Conservation (phyloP, 2,113 vertebrate species). For the Myiozetetes cayanensis region DNA sequence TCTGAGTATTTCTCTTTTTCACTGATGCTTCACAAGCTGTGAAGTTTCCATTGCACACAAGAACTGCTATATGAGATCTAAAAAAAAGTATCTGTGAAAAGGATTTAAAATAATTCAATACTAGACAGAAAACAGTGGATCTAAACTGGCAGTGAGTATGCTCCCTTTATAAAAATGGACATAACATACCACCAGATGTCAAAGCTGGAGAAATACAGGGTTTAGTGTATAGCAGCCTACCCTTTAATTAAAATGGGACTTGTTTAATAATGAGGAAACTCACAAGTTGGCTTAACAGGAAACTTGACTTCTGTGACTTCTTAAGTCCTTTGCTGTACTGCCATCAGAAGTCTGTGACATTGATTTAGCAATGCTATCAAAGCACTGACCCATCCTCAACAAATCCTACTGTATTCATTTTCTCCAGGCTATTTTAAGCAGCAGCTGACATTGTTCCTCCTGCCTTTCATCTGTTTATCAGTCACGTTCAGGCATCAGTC, state of each 20-base stretch:
- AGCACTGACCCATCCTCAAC: constrained; percentile 46
- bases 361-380: constrained; percentile 62
- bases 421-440: constrained; percentile 54
- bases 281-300: not conserved
- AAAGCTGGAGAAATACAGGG: not conserved
- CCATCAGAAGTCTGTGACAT: constrained; percentile 22
- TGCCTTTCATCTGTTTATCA: constrained; percentile 54
- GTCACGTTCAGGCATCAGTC: constrained; percentile 55
- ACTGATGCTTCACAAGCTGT: not conserved
- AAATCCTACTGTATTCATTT: constrained; percentile 59
- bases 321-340: not conserved
- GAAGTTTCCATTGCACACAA: not conserved
- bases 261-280: not conserved
- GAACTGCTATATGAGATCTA: not conserved
- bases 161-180: not conserved
- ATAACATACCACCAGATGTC: not conserved
- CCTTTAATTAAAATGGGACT: not conserved
- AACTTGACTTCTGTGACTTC: constrained; percentile 40
- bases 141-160: not conserved
- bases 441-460: constrained; percentile 35
- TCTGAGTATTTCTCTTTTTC: not conserved
- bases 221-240: not conserved
- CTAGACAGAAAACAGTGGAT: not conserved
- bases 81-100: not conserved
- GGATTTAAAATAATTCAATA: not conserved